These are phyloP conservation scores for Thunnus albacares DNA, from an alignment of 2,797 vertebrate species.

Conservation along the genomic window DNA sequence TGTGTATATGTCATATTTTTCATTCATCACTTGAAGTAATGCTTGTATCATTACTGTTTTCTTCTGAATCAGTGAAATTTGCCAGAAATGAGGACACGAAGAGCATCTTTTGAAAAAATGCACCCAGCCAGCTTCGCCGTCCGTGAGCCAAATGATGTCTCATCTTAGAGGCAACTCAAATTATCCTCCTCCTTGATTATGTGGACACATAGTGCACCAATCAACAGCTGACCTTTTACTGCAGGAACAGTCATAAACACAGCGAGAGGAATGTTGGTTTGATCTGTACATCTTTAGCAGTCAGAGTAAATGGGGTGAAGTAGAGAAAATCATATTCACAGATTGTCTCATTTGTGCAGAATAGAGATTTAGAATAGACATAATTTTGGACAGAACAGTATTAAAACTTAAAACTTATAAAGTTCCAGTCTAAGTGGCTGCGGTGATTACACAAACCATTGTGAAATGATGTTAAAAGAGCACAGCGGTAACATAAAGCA, in stretches of 20 bases:
- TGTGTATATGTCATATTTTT: conserved; percentile 2
- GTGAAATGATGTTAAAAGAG: conserved; percentile 50
- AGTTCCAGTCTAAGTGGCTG: conserved; percentile 9
- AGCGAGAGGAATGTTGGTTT: conserved; percentile 30
- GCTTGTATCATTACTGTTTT: conserved; percentile 16
- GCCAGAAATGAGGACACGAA: conserved; percentile 10
- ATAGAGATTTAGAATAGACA: conserved; percentile 47
- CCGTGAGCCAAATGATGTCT: conserved; percentile 38
- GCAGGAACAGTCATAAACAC: conserved; percentile 42
- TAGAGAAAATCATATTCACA: conserved; percentile 14
- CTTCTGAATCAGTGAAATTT: background rate
- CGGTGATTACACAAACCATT: conserved; percentile 46
- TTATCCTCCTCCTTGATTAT: conserved; percentile 61
- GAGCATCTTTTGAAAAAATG: background rate
- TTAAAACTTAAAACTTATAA: conserved; percentile 36
- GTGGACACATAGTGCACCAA: conserved; percentile 57
- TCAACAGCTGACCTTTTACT: conserved; percentile 71
- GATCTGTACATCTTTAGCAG: conserved; percentile 41
- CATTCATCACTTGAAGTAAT: conserved; percentile 1
- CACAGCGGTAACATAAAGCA: conserved; percentile 56
- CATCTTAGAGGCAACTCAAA: conserved; percentile 48
- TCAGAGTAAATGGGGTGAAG: conserved; percentile 18
- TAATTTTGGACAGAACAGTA: conserved; percentile 38
- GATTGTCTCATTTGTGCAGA: conserved; percentile 46
- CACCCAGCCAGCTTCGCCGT: background rate